phyloP scores from a whole-genome alignment of 2,888 invertebrate genomes.

The Trimorus sp. region DNA sequence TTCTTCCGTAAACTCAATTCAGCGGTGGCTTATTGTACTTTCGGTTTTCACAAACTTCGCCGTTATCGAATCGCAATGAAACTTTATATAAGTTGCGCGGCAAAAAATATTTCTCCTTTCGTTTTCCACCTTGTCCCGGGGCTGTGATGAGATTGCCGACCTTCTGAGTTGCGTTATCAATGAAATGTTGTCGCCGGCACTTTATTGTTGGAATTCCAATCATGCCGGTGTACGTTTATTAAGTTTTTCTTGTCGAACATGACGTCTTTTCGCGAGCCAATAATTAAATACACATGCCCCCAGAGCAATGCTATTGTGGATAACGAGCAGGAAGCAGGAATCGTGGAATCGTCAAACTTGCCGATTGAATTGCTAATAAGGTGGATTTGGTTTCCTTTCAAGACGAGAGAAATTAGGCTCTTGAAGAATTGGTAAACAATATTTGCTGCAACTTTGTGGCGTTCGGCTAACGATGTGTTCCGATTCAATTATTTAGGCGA shows the following conservation, averaged over 20 bases:
- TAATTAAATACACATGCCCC: conserved; percentile 31
- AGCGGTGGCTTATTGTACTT: conserved; percentile 54
- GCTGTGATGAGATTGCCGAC: conserved; percentile 55
- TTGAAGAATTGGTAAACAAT: no score
- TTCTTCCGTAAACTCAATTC: conserved; percentile 61
- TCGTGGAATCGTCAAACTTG: conserved; percentile 5
- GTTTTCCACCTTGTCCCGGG: conserved; percentile 33
- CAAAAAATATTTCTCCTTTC: conserved; percentile 50
- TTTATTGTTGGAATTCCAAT: conserved; percentile 57
- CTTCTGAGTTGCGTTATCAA: conserved; percentile 46
- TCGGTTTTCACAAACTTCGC: conserved; percentile 57
- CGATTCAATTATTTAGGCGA: no score
- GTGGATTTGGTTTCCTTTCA: background rate
- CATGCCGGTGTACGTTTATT: conserved; percentile 43
- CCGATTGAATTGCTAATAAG: background rate
- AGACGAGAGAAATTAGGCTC: no score
- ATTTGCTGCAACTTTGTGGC: no score
- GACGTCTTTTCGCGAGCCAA: conserved; percentile 19
- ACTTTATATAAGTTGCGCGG: conserved; percentile 52
- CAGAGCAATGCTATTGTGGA: background rate
- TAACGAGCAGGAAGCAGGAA: conserved; percentile 3
- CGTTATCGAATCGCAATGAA: conserved; percentile 57
- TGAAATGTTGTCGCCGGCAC: conserved; percentile 40
- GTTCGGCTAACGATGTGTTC: no score
- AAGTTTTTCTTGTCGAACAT: conserved; percentile 26